A percentile compares a stretch with the other conserved stretches of the same genome.
These are phyloP conservation scores for Resseliella maxima DNA, from an alignment of 2,888 invertebrate species.

Conservation along the genomic window DNA sequence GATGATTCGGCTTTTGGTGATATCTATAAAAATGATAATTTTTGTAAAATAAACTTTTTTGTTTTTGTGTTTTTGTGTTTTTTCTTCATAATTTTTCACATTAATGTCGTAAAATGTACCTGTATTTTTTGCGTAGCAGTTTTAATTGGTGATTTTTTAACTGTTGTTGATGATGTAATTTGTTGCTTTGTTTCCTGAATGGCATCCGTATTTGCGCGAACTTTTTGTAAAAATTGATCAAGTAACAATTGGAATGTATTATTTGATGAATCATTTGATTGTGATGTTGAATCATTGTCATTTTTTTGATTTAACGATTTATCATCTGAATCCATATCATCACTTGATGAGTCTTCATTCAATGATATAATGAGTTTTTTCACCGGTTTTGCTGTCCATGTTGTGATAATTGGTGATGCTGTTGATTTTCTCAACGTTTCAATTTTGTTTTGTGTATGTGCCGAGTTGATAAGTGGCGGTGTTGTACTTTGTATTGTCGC, in stretches of 20 bases:
- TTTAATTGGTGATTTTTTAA: not conserved
- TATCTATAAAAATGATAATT: not conserved
- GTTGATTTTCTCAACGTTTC: not conserved
- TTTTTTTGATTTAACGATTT: not conserved
- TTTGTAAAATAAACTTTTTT: conserved; percentile 22
- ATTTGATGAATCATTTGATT: conserved; percentile 10
- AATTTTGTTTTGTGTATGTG: not conserved
- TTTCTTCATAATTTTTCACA: too few species aligned
- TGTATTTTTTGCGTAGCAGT: not conserved
- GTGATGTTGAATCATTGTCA: not conserved
- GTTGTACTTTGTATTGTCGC: not conserved
- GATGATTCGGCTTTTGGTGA: conserved; percentile 19
- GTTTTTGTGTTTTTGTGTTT: not conserved
- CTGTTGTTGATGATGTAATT: conserved; percentile 59
- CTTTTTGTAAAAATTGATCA: conserved; percentile 64
- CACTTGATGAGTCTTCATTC: conserved; percentile 22
- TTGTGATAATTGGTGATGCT: conserved; percentile 31
- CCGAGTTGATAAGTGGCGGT: not conserved
- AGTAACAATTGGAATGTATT: conserved; percentile 47
- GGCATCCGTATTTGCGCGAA: conserved; percentile 62
- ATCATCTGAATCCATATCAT: not conserved
- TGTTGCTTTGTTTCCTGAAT: conserved; percentile 50
- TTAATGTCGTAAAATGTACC: too few species aligned
- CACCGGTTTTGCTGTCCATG: conserved; percentile 55
- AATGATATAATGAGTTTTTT: conserved; percentile 53